Percentiles rank a stretch among this genome's conserved stretches.
phyloP scores from a whole-genome alignment of 2,888 invertebrate genomes.

The Panopea generosa region DNA sequence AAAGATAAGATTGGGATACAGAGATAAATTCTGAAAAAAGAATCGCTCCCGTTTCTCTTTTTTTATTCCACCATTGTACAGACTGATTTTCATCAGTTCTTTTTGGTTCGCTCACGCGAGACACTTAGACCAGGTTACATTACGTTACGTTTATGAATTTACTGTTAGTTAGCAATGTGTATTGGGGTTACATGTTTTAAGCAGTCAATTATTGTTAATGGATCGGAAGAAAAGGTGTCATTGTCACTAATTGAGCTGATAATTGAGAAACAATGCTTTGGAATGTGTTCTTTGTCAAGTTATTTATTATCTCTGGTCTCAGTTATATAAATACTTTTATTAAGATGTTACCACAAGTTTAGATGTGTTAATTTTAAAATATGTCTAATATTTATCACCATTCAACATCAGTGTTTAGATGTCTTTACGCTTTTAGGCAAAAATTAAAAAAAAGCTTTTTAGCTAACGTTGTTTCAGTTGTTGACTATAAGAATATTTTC shows the following conservation, averaged over 20 bases:
- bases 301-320: too few species aligned
- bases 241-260: constrained; percentile 20
- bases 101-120: constrained; percentile 18
- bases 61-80: constrained; percentile 28
- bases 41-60: constrained; percentile 30
- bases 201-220: constrained; percentile 19
- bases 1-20: constrained; percentile 16
- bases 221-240: constrained; percentile 21
- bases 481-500: too few species aligned
- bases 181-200: neutral
- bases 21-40: constrained; percentile 17
- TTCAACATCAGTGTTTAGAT: too few species aligned
- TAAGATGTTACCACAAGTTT: too few species aligned
- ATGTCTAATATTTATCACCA: too few species aligned
- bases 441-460: too few species aligned
- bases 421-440: too few species aligned
- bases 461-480: too few species aligned
- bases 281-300: constrained; percentile 17
- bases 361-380: too few species aligned
- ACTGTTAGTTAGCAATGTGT: neutral
- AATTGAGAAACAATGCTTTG: constrained; percentile 25
- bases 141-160: constrained; percentile 6
- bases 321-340: too few species aligned
- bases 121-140: constrained; percentile 4
- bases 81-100: constrained; percentile 48